A percentile compares a stretch with the other conserved stretches of the same genome.
phyloP scores from a whole-genome alignment of 2,113 vertebrate species.

The Hyaena hyaena region DNA sequence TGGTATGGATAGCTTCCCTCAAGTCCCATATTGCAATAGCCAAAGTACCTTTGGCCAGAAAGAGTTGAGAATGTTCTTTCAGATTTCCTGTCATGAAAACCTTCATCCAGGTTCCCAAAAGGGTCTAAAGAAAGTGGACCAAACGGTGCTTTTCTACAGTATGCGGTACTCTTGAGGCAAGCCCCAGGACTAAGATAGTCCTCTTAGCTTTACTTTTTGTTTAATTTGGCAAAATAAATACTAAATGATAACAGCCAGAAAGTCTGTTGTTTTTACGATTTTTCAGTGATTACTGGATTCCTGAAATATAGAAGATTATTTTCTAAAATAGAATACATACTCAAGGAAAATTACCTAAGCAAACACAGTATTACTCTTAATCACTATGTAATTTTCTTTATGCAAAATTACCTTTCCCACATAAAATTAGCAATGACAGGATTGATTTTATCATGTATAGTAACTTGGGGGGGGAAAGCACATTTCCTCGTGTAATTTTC shows the following conservation, averaged over 20 bases:
- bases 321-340: background rate
- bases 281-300: background rate
- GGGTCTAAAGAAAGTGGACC: background rate
- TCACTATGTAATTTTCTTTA: background rate
- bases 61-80: background rate
- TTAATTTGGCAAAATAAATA: background rate
- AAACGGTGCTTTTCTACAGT: background rate
- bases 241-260: background rate
- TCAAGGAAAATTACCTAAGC: background rate
- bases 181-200: background rate
- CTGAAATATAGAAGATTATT: background rate
- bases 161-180: background rate
- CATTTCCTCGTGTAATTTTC: background rate
- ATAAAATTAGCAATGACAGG: background rate
- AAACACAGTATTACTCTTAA: background rate
- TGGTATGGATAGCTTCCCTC: background rate
- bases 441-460: background rate
- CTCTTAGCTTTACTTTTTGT: background rate
- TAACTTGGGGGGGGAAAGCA: background rate
- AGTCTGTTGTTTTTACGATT: background rate
- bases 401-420: background rate
- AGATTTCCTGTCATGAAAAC: background rate
- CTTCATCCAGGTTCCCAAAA: background rate
- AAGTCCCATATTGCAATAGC: background rate
- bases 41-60: background rate